A percentile compares a stretch with the other conserved stretches of the same genome.
These are phyloP conservation scores for Ceratosolen fusciceps DNA, from an alignment of 1,140 invertebrate species.

Conservation along the genomic window DNA sequence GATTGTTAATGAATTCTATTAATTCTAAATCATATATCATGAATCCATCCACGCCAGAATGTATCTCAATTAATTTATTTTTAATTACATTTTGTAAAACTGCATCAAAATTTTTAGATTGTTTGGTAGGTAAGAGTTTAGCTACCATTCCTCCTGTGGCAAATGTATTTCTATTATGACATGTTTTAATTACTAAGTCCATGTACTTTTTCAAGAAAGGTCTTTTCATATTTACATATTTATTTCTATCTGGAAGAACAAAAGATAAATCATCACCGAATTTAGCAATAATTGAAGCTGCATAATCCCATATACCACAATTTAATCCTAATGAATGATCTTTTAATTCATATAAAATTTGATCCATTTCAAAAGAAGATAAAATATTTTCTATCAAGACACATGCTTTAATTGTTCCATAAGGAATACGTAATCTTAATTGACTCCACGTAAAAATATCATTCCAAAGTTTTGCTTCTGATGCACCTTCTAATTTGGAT, in stretches of 20 bases:
- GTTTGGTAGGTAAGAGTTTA: slow-evolving; percentile 70
- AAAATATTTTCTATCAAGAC: slow-evolving; percentile 83
- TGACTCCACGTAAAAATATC: slow-evolving; percentile 82
- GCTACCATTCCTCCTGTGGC: slow-evolving; percentile 83
- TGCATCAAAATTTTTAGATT: slow-evolving; percentile 55
- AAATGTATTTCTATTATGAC: slow-evolving; percentile 75
- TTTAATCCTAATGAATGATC: slow-evolving; percentile 81
- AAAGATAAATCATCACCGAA: slow-evolving; percentile 74
- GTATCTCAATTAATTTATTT: slow-evolving; percentile 74
- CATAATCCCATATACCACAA: slow-evolving; percentile 85
- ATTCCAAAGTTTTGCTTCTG: slow-evolving; percentile 80
- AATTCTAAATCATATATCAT: slow-evolving; percentile 79
- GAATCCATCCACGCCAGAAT: slow-evolving; percentile 79
- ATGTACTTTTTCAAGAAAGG: slow-evolving; percentile 78
- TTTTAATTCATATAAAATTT: slow-evolving; percentile 78
- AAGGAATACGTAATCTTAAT: slow-evolving; percentile 71
- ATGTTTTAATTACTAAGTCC: slow-evolving; percentile 75
- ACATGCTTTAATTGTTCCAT: slow-evolving; percentile 79
- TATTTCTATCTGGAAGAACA: slow-evolving; percentile 79
- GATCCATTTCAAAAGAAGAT: slow-evolving; percentile 79
- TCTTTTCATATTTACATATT: slow-evolving; percentile 77
- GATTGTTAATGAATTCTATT: slow-evolving; percentile 74
- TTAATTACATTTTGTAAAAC: slow-evolving; percentile 69
- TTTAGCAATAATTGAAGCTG: slow-evolving; percentile 80
- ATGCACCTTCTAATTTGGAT: slow-evolving; percentile 78